These are phyloP conservation scores for Ectobius pallidus DNA, from an alignment of 2,888 invertebrate genomes.

Conservation along the genomic window DNA sequence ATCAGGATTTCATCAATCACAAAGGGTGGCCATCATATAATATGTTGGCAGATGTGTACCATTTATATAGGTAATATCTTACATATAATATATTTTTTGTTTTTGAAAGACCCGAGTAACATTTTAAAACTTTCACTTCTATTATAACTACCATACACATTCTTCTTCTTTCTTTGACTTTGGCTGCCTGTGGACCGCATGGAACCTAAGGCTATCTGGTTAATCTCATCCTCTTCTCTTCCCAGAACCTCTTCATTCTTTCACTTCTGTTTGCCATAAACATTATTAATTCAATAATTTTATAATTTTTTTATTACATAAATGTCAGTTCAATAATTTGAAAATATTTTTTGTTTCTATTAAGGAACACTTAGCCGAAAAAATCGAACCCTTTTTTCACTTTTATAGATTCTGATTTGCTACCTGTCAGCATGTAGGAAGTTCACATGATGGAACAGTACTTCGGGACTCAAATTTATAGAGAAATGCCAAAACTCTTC, in stretches of 20 bases:
- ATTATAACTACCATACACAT: too few species aligned
- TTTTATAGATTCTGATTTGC: slow-evolving; percentile 6
- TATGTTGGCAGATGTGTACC: too few species aligned
- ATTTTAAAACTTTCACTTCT: slow-evolving; percentile 30
- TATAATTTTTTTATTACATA: too few species aligned
- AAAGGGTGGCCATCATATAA: too few species aligned
- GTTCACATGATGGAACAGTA: slow-evolving; percentile 4
- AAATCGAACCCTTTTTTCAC: not conserved
- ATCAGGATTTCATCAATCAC: too few species aligned
- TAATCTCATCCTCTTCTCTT: too few species aligned
- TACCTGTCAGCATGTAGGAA: slow-evolving; percentile 15
- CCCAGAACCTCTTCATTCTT: too few species aligned
- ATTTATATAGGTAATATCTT: slow-evolving; percentile 41
- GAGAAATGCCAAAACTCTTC: not conserved
- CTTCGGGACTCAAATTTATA: not conserved
- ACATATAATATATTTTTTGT: too few species aligned
- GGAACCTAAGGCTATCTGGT: too few species aligned
- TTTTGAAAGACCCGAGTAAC: too few species aligned
- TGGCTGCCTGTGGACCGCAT: too few species aligned
- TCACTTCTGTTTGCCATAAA: not conserved
- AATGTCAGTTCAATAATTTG: not conserved
- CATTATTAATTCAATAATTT: not conserved
- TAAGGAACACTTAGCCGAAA: not conserved
- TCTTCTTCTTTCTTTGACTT: too few species aligned
- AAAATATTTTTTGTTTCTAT: not conserved